phyloP scores from a whole-genome alignment of 2,888 invertebrate genomes.

The Polyploca ridens region DNA sequence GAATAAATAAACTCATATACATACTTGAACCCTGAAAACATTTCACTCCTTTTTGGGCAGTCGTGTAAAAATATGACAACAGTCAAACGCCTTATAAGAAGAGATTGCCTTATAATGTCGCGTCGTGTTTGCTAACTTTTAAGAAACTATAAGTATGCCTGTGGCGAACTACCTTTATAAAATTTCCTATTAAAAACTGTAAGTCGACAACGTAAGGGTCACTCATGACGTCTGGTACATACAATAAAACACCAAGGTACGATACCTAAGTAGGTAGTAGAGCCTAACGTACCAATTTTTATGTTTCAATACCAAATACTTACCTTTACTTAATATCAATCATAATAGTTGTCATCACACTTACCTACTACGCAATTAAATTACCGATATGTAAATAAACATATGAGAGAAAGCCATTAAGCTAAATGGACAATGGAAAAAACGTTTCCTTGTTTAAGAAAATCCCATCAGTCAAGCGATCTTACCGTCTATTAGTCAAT shows the following conservation, averaged over 20 bases:
- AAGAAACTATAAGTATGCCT: too few species aligned
- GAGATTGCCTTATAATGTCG: too few species aligned
- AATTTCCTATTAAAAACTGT: not conserved
- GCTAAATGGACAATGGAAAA: constrained; percentile 41
- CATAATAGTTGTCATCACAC: not conserved
- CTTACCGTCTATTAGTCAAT: constrained; percentile 27
- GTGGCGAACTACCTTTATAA: not conserved
- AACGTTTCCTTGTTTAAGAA: constrained; percentile 56
- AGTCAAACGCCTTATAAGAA: too few species aligned
- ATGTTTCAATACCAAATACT: too few species aligned
- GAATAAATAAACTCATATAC: too few species aligned
- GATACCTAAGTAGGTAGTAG: not conserved
- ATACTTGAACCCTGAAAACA: too few species aligned
- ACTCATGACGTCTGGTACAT: not conserved
- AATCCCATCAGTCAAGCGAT: constrained; percentile 45
- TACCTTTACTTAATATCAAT: too few species aligned
- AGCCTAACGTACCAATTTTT: constrained; percentile 22
- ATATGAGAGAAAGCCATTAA: constrained; percentile 48
- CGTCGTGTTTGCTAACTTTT: too few species aligned
- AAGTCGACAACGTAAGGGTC: not conserved
- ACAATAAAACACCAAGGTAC: too few species aligned
- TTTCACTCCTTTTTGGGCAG: too few species aligned
- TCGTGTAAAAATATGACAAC: too few species aligned
- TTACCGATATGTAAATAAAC: constrained; percentile 49
- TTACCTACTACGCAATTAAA: constrained; percentile 27